These are phyloP conservation scores for Callyntrura sp. DNA, from an alignment of 2,888 invertebrate genomes.

Conservation along the genomic window DNA sequence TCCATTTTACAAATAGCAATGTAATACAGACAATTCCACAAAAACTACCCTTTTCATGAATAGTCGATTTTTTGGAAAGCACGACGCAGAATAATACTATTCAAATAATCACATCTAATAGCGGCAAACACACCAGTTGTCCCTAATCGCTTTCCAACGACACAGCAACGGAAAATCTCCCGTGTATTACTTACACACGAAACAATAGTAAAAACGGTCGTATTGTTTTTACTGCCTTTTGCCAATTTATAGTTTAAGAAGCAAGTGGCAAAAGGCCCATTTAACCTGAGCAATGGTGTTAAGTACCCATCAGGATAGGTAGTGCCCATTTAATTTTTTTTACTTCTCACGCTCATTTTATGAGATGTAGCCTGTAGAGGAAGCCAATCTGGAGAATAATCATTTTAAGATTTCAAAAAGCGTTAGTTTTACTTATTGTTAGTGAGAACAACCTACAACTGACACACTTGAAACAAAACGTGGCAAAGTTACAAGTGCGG, in stretches of 20 bases:
- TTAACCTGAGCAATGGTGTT: constrained; percentile 50
- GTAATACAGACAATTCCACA: not conserved
- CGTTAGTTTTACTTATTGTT: not conserved
- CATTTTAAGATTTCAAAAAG: constrained; percentile 56
- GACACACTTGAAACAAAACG: constrained; percentile 42
- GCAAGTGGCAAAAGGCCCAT: constrained; percentile 35
- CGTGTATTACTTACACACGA: not conserved
- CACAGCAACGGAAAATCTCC: constrained; percentile 24
- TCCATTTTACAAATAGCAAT: not conserved
- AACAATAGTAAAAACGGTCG: constrained; percentile 1
- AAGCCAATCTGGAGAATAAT: not conserved
- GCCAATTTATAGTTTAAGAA: constrained; percentile 7
- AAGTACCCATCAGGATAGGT: constrained; percentile 42
- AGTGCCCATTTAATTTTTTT: constrained; percentile 41
- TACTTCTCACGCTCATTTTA: not conserved
- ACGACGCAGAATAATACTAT: not conserved
- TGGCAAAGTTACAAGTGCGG: constrained; percentile 26
- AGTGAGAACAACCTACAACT: not conserved
- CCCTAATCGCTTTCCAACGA: constrained; percentile 65
- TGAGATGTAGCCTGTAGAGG: not conserved
- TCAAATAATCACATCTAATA: constrained; percentile 23
- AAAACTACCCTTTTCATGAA: not conserved
- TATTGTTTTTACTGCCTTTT: constrained; percentile 11
- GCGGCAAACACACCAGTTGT: constrained; percentile 61
- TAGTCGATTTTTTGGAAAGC: not conserved